Evolutionary conservation across 2,797 vertebrate genomes (phyloP), one percentile per base, ranked within the genome.

Genomic region (Silurus aristotelis): DNA sequence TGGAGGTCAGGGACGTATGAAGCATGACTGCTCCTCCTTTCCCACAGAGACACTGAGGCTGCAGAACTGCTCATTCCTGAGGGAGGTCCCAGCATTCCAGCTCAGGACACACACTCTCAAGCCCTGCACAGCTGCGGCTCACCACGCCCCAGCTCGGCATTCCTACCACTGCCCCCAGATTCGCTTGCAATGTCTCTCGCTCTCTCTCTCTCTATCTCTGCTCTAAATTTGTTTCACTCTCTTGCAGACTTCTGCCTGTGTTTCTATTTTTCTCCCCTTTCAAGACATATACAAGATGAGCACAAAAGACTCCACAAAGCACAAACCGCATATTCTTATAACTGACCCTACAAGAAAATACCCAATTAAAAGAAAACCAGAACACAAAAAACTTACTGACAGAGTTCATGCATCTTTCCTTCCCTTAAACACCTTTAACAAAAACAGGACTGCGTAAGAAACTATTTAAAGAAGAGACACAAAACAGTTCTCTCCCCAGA

Each of bases 61-160:
- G 71, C 38, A 85, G 78, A 55, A 82, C 80, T 87, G 55, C 75
- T 87, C 83, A 89, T 89, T 88, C 87, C 87, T 86, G 63, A 68
- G 87, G 87, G 84, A 88, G 84, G 70, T 90, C 80, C 84, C 84
- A 48, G 83, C 82, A 88, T 90, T 88, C 84, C 84, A 86, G 76
- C n/a, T 52, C 80, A 87, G 87, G 84, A 87, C 58, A 78, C 61
- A 89, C 58, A 70, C 87, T 83, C 64, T 5, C 64, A 71, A 68
- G 60, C 82, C 43, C 79, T 61, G 70, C 84, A 87, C 86, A 90
- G 89, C 86, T 88, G 89, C 84, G 68, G 71, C 84, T 83, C 70
- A 76, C 89, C 89, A 84, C 85, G 78, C 82, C 86, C 87, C 80
- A 17, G 83, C 83, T 84, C 81, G 80, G 71, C 83, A 86, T 83